These are phyloP conservation scores for Aleiodes sp. DNA, from an alignment of 1,140 invertebrate genomes.

Conservation along the genomic window DNA sequence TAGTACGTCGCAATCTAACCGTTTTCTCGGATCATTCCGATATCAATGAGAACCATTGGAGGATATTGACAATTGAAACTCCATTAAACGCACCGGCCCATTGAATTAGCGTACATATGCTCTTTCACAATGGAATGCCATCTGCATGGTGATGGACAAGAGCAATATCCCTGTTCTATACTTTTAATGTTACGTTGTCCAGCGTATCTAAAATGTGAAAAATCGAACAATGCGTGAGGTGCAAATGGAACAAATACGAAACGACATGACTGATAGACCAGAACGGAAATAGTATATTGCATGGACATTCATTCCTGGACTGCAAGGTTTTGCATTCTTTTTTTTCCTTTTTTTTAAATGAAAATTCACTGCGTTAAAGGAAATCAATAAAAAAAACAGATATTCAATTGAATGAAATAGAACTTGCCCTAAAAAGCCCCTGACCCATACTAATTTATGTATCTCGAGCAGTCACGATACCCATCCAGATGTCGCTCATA, in stretches of 20 bases:
- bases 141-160: neutral
- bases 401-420: too few species aligned
- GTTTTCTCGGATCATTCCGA: too few species aligned
- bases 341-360: neutral
- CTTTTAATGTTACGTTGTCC: neutral
- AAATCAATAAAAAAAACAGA: too few species aligned
- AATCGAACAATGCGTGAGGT: neutral
- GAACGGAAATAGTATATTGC: constrained; percentile 3
- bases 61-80: neutral
- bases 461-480: too few species aligned
- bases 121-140: neutral
- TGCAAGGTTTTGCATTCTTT: neutral
- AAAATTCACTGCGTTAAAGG: constrained; percentile 3
- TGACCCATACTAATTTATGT: too few species aligned
- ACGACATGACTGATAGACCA: constrained; percentile 2
- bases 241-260: neutral
- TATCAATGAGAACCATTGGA: neutral
- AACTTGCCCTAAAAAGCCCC: too few species aligned
- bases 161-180: constrained; percentile 1
- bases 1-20: too few species aligned
- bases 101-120: neutral
- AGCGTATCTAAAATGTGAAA: neutral
- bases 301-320: neutral
- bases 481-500: too few species aligned
- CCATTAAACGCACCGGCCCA: neutral